Evolutionary conservation across 2,113 vertebrate genomes (phyloP).

Genomic region (Amphiprion ocellaris): DNA sequence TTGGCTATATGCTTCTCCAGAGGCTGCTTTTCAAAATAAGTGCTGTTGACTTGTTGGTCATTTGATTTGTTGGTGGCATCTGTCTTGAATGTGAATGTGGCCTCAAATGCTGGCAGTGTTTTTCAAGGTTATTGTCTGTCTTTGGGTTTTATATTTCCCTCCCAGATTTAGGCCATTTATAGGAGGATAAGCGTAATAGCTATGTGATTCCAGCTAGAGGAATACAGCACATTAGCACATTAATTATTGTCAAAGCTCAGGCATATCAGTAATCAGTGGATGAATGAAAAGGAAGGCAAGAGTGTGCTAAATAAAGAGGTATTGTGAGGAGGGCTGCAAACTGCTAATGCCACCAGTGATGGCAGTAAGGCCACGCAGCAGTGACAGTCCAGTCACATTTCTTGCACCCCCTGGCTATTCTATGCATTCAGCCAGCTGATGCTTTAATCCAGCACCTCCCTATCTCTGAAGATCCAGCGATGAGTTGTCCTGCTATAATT

Average conservation of each 20-base stretch:
- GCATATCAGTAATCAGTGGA: conserved; percentile 63
- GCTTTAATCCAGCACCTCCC: conserved; percentile 69
- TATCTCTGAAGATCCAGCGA: conserved; percentile 66
- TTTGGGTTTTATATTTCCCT: conserved; percentile 49
- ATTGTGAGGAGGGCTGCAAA: conserved; percentile 52
- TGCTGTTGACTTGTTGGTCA: conserved; percentile 74
- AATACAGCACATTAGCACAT: conserved; percentile 65
- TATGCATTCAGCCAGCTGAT: conserved; percentile 50
- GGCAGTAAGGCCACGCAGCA: conserved; percentile 29
- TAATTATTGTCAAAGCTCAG: conserved; percentile 57
- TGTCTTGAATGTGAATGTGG: conserved; percentile 67
- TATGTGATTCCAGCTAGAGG: conserved; percentile 41
- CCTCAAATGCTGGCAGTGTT: conserved; percentile 32
- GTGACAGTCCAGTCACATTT: conserved; percentile 56
- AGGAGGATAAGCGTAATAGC: conserved; percentile 25
- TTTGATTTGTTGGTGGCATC: conserved; percentile 77
- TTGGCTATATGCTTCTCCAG: conserved; percentile 65
- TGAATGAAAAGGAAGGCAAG: conserved; percentile 56
- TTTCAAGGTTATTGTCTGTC: conserved; percentile 71
- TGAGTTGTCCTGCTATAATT: conserved; percentile 75
- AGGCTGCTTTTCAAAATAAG: conserved; percentile 74
- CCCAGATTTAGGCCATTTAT: conserved; percentile 49
- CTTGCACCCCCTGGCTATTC: conserved; percentile 40
- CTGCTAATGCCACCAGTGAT: conserved; percentile 47
- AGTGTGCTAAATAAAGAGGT: conserved; percentile 54